Evolutionary conservation across 2,113 vertebrate genomes (phyloP).

Genomic region (Channa maculata): DNA sequence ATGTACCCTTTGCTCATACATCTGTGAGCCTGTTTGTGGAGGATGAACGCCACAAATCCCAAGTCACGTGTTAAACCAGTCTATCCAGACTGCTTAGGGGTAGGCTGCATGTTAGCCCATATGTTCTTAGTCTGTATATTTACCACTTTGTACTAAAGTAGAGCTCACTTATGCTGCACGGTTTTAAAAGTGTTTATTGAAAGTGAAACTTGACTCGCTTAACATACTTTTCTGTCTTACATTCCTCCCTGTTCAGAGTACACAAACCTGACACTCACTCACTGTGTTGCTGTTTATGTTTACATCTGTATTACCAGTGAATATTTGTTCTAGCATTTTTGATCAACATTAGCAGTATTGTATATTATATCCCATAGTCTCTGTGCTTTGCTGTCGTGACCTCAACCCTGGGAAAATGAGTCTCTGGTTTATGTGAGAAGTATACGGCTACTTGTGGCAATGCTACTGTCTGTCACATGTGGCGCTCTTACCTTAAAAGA

Average conservation of each 20-base stretch:
- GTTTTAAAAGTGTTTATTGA: constrained; percentile 53
- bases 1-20: not conserved
- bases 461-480: constrained; percentile 15
- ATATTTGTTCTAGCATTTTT: constrained; percentile 55
- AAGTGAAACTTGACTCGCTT: constrained; percentile 52
- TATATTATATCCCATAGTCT: constrained; percentile 56
- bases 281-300: constrained; percentile 39
- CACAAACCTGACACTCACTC: constrained; percentile 46
- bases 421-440: constrained; percentile 11
- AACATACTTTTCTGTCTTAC: not conserved
- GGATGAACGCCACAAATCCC: not conserved
- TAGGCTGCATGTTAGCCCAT: not conserved
- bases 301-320: constrained; percentile 49
- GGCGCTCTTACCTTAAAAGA: constrained; percentile 13
- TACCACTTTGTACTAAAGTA: not conserved
- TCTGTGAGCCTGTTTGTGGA: not conserved
- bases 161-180: too few species aligned
- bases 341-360: constrained; percentile 58
- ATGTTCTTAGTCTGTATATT: constrained; percentile 5
- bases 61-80: not conserved
- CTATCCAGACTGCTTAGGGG: constrained; percentile 19
- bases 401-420: constrained; percentile 49
- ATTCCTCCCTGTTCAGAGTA: constrained; percentile 38
- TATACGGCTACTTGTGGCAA: constrained; percentile 10
- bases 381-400: constrained; percentile 53